Percentiles rank a stretch among this genome's conserved stretches.
These are phyloP conservation scores for Geotrupes spiniger DNA, from an alignment of 2,888 invertebrate species.

Conservation along the genomic window DNA sequence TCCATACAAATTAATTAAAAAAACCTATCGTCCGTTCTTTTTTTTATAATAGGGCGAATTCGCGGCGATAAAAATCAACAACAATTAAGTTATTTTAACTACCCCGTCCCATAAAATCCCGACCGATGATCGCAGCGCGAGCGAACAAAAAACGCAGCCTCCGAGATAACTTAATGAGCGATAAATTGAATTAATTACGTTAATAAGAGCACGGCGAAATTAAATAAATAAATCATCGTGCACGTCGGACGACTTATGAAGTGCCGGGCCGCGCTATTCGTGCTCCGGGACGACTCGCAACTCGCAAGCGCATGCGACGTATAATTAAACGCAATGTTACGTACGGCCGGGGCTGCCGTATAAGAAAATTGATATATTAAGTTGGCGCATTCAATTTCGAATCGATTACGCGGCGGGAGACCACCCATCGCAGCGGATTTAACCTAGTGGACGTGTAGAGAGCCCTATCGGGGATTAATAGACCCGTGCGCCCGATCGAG, in stretches of 20 bases:
- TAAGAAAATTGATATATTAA: constrained; percentile 39
- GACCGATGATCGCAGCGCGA: neutral
- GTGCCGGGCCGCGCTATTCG: constrained; percentile 21
- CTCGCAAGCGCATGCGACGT: constrained; percentile 28
- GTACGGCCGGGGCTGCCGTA: constrained; percentile 32
- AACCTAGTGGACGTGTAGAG: neutral
- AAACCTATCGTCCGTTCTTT: too few relatives aligned
- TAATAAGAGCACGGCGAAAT: constrained; percentile 19
- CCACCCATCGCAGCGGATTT: constrained; percentile 32
- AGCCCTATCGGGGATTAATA: constrained; percentile 5
- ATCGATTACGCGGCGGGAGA: constrained; percentile 35
- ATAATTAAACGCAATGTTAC: constrained; percentile 36
- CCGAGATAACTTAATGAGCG: constrained; percentile 13
- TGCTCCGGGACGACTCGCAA: constrained; percentile 25
- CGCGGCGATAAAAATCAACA: constrained; percentile 13
- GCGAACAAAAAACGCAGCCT: constrained; percentile 1
- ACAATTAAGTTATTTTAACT: constrained; percentile 17
- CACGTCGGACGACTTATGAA: constrained; percentile 18
- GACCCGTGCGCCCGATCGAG: neutral
- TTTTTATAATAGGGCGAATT: too few relatives aligned
- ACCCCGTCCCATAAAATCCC: constrained; percentile 12
- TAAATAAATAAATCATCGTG: constrained; percentile 21
- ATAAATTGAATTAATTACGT: constrained; percentile 21
- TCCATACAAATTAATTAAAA: too few relatives aligned
- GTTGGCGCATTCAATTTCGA: constrained; percentile 35